Evolutionary conservation across 1,140 invertebrate species (phyloP).

Genomic region (Arctopsyche grandis): DNA sequence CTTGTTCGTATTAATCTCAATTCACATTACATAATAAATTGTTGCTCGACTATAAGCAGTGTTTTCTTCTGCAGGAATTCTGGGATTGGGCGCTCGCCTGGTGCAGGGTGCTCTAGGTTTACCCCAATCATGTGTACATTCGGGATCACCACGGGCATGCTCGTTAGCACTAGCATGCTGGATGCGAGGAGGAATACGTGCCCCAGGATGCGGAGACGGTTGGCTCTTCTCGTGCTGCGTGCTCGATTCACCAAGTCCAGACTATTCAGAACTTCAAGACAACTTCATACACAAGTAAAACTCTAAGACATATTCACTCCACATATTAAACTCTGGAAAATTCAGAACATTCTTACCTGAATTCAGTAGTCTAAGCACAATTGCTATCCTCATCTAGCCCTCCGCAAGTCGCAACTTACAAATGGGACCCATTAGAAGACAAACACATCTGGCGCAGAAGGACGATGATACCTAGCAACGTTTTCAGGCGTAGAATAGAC

Average conservation of each 20-base stretch:
- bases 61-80: slow-evolving; percentile 1
- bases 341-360: slow-evolving; percentile 30
- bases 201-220: slow-evolving; percentile 71
- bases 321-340: too few relatives aligned
- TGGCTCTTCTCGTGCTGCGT: slow-evolving; percentile 77
- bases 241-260: slow-evolving; percentile 57
- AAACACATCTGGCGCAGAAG: slow-evolving; percentile 58
- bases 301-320: too few relatives aligned
- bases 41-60: too few relatives aligned
- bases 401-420: slow-evolving; percentile 61
- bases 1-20: too few relatives aligned
- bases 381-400: too few relatives aligned
- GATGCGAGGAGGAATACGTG: slow-evolving; percentile 72
- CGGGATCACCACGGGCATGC: slow-evolving; percentile 69
- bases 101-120: slow-evolving; percentile 35
- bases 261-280: slow-evolving; percentile 47
- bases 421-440: slow-evolving; percentile 59
- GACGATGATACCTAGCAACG: slow-evolving; percentile 58
- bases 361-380: slow-evolving; percentile 18
- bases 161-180: slow-evolving; percentile 78
- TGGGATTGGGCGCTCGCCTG: slow-evolving; percentile 32
- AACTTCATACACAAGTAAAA: slow-evolving; percentile 61
- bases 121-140: slow-evolving; percentile 65
- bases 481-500: slow-evolving; percentile 63
- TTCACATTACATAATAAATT: too few relatives aligned